Evolutionary conservation across 2,888 invertebrate genomes (phyloP).

Genomic region (Aporophyla lueneburgensis): DNA sequence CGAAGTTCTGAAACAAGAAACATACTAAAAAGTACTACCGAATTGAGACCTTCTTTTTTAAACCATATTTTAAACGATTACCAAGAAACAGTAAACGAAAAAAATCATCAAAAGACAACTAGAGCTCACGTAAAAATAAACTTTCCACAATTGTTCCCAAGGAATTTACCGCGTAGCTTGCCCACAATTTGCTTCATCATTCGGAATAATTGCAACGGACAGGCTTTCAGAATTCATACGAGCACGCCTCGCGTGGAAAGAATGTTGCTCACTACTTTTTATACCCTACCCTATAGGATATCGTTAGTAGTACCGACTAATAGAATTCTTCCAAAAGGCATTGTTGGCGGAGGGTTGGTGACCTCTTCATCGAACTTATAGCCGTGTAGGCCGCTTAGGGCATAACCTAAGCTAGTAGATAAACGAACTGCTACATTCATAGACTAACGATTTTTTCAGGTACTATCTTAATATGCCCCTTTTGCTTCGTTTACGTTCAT

Average conservation of each 20-base stretch:
- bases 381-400: not conserved
- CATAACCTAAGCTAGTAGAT: not conserved
- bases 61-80: no score
- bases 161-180: slow-evolving; percentile 53
- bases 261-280: slow-evolving; percentile 51
- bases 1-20: no score
- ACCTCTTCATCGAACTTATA: not conserved
- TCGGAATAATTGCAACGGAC: slow-evolving; percentile 77
- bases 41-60: no score
- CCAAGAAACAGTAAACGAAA: not conserved
- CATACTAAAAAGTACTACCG: no score
- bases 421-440: not conserved
- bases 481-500: no score
- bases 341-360: not conserved
- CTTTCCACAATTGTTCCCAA: slow-evolving; percentile 46
- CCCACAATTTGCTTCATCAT: slow-evolving; percentile 80
- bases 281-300: slow-evolving; percentile 8
- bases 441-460: not conserved
- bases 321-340: slow-evolving; percentile 12
- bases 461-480: no score
- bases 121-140: slow-evolving; percentile 14
- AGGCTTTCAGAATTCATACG: slow-evolving; percentile 71
- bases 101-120: slow-evolving; percentile 7
- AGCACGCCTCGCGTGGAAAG: slow-evolving; percentile 32
- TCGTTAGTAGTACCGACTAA: slow-evolving; percentile 7